Evolutionary conservation across 2,888 invertebrate genomes (phyloP).

Genomic region (Pycnomerus fuliginosus): DNA sequence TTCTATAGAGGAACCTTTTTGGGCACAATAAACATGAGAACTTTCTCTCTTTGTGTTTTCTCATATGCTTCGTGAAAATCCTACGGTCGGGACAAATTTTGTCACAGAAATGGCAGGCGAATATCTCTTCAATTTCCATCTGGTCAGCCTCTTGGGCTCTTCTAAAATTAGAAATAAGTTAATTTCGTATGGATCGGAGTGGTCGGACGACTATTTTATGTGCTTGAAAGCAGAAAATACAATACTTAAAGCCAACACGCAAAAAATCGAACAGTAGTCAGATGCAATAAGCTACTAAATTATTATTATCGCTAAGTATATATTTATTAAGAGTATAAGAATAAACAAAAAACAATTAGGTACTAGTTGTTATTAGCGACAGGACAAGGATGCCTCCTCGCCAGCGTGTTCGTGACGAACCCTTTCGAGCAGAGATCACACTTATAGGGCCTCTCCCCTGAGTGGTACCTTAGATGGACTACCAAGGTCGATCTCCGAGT

Average conservation of each 20-base stretch:
- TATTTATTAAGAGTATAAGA: too few relatives aligned
- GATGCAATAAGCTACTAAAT: conserved; percentile 49
- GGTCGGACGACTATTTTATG: too few relatives aligned
- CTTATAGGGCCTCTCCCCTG: conserved; percentile 26
- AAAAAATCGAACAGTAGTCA: neutral
- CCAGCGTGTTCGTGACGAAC: too few relatives aligned
- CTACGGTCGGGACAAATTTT: conserved; percentile 25
- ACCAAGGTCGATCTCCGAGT: conserved; percentile 33
- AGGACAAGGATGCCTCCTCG: too few relatives aligned
- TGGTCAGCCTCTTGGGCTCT: conserved; percentile 14
- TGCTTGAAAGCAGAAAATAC: too few relatives aligned
- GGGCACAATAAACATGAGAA: conserved; percentile 25
- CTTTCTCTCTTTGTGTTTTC: conserved; percentile 1
- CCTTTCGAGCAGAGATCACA: conserved; percentile 28
- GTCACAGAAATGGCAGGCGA: conserved; percentile 33
- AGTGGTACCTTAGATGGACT: conserved; percentile 44
- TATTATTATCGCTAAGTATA: too few relatives aligned
- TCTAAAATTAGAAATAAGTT: conserved; percentile 1
- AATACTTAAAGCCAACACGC: neutral
- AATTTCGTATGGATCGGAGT: too few relatives aligned
- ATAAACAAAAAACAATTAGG: too few relatives aligned
- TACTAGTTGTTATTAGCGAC: too few relatives aligned
- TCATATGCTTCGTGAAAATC: too few relatives aligned
- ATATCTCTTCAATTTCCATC: conserved; percentile 11
- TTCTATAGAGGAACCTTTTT: conserved; percentile 21